Base-by-base conservation (phyloP, 2,888 invertebrate species). In the Dyspetes luteomarginatus region DNA sequence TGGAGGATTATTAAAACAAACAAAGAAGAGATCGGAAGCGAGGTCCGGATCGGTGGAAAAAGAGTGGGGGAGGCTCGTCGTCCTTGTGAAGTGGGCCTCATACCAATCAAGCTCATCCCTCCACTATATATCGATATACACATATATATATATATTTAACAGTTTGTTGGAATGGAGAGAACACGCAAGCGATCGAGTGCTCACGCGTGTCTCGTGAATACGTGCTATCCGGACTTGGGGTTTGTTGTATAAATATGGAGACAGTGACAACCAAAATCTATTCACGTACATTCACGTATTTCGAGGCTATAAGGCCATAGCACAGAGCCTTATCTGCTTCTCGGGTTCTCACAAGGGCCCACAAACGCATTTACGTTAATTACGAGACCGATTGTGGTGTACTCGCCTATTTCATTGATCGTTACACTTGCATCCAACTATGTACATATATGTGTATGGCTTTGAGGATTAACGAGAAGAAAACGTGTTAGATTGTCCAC, bases 1-100 rank as follows among this genome's bases (percentile, higher is more conserved):
- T 52, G 45, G 50, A 69, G 84, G 78, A 81, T 88, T 87, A 89
- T 89, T 87, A 86, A 89, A 89, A 88, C 88, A 89, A 89, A 89
- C 86, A 88, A 87, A 86, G 84, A 82, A 58, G 52, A 55, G 80
- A 84, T 86, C 80, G 85, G 86, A 83, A 85, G 83, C 82, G 69
- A 74, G 76, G 72, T 68, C 72, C 76, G 81, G 81, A 80, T 85
- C 77, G 69, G 55, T 52, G 67, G 26, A 4, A 24, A 41, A 41
- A 41, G 45, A 43, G 82, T 68, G 77, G 82, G 79, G 85, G 64
- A 72, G 26, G 65, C 78, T 68, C 9, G 85, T 84, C 84, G 87
- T 82, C 87, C 88, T 87, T 85, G 87, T 75, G 65, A 69, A 76
- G 62, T 81, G 76, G 80, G 55, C 80, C 76, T 76, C 68, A 67